Conservation (phyloP, 2,113 vertebrate species). For the Rattus rattus region DNA sequence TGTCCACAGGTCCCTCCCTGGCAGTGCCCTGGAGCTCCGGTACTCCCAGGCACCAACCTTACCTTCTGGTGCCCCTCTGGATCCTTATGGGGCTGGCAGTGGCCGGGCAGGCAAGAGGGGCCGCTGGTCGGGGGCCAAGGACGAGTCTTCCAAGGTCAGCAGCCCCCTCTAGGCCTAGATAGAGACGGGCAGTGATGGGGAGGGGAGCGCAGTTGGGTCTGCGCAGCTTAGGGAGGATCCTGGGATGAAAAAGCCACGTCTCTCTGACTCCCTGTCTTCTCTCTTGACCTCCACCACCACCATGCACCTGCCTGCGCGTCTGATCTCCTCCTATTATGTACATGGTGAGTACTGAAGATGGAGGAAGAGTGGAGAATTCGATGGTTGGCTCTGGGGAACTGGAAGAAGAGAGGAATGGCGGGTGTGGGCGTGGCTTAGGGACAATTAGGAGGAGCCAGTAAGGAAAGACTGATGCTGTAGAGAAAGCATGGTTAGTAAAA, state of each 20-base stretch:
- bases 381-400: not conserved
- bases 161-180: not conserved
- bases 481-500: not conserved
- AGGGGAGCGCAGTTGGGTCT: accelerated
- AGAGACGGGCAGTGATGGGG: not conserved
- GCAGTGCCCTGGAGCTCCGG: constrained; percentile 93
- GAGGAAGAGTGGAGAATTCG: not conserved
- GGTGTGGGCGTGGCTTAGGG: not conserved
- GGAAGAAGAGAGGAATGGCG: accelerated
- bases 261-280: not conserved
- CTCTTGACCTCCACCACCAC: not conserved
- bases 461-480: not conserved
- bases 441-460: not conserved
- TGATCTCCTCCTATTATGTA: not conserved
- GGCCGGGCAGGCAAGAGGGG: constrained; percentile 88
- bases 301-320: not conserved
- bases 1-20: constrained; percentile 91
- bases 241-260: not conserved
- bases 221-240: not conserved
- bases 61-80: constrained; percentile 90
- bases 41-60: constrained; percentile 92
- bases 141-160: constrained; percentile 92
- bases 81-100: constrained; percentile 89
- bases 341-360: constrained; percentile 65
- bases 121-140: constrained; percentile 92